Conservation (phyloP, 2,797 vertebrate species). For the Linurgus olivaceus region DNA sequence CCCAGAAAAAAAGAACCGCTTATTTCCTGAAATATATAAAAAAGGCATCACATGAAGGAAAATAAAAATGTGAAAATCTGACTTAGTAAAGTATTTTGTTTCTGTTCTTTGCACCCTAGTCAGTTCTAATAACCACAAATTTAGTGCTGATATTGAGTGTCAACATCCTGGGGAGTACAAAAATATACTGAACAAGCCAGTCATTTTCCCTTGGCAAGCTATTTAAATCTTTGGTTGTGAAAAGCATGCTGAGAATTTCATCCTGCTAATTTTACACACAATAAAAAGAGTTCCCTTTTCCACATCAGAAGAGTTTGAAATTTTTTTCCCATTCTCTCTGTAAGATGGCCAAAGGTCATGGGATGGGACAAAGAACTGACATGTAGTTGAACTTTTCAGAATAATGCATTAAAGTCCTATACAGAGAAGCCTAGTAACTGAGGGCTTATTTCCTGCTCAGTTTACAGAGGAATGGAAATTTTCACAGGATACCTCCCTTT, state of each 20-base stretch:
- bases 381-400: not conserved
- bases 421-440: not conserved
- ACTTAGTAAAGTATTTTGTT: not conserved
- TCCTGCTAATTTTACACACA: not conserved
- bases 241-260: not conserved
- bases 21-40: not conserved
- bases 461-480: not conserved
- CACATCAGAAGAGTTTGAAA: not conserved
- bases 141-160: not conserved
- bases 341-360: not conserved
- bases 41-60: not conserved
- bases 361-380: not conserved
- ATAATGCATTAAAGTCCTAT: not conserved
- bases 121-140: not conserved
- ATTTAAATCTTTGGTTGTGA: not conserved
- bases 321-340: not conserved
- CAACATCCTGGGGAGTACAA: not conserved
- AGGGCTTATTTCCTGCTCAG: not conserved
- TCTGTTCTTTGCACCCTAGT: not conserved
- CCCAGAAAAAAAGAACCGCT: not conserved
- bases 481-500: not conserved
- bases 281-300: not conserved
- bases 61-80: not conserved
- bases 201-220: not conserved
- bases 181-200: not conserved